phyloP scores from a whole-genome alignment of 1,140 invertebrate genomes.

The Hermatobates lingyangjiaoensis region DNA sequence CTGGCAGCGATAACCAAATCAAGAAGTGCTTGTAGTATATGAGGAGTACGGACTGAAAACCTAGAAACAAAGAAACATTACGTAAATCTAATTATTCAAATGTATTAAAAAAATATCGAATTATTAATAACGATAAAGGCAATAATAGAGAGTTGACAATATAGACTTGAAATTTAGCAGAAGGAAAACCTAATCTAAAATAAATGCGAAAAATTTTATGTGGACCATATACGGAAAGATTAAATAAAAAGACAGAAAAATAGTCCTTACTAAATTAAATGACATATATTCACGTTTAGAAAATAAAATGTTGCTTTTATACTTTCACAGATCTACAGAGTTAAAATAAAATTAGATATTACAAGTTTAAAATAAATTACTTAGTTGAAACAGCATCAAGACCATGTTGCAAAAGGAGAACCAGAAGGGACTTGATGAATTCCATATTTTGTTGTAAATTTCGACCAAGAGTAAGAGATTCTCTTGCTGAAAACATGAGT shows the following conservation, averaged over 20 bases:
- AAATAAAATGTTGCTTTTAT: background rate
- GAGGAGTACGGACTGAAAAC: constrained; percentile 33
- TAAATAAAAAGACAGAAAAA: background rate
- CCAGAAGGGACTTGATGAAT: constrained; percentile 42
- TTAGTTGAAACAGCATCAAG: constrained; percentile 40
- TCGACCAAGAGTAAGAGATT: constrained; percentile 31
- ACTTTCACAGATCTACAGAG: background rate
- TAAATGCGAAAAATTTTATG: background rate
- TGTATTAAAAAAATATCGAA: background rate
- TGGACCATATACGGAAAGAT: background rate
- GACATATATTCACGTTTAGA: background rate
- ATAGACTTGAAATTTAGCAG: background rate
- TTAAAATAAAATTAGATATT: background rate
- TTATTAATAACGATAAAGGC: background rate
- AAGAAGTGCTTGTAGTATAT: constrained; percentile 43
- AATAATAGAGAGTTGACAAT: background rate
- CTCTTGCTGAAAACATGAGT: constrained; percentile 48
- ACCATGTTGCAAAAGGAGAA: constrained; percentile 44
- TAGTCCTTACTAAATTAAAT: background rate
- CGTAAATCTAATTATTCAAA: background rate
- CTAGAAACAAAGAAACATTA: constrained; percentile 3
- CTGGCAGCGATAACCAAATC: constrained; percentile 51
- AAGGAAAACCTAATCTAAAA: background rate
- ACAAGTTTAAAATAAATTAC: background rate
- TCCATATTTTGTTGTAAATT: constrained; percentile 42